Evolutionary conservation across 2,888 invertebrate species (phyloP), one percentile per base, ranked within the genome.

Genomic region (Tromatobia lineatoria): DNA sequence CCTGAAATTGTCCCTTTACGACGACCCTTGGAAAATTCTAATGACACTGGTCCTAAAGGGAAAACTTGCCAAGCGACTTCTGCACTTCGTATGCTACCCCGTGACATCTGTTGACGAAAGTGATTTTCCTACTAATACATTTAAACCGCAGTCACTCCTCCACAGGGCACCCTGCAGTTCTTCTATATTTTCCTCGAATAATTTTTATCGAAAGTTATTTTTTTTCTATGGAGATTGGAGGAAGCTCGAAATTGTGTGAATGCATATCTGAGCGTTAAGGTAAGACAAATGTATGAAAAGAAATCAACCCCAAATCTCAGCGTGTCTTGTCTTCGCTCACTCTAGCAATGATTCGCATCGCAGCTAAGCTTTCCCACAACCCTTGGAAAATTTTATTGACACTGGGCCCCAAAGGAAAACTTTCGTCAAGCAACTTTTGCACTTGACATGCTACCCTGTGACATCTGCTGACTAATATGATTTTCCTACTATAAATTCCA

Each of bases 221-320:
- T 7, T 34, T 34, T 34, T 7, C n/a, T 34, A 34, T 52, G n/a
- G 47, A 15, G 11, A 52, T 61, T 50, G 66, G 84, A 85, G 83
- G 45, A 74, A 7, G 11, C 59, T n/a, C n/a, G n/a, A n/a, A n/a
- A n/a, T n/a, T n/a, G n/a, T n/a, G n/a, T n/a, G n/a, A n/a, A 2
- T 13, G n/a, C 57, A 34, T 0, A 15, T 29, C 15, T 15, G 59
- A 6, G 59, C 10, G 0, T 29, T n/a, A 59, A 59, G 15, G n/a
- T 34, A n/a, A 29, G 29, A n/a, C n/a, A 57, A 11, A 57, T 7
- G 25, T 8, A 23, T 23, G 20, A 20, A 54, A 54, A 23, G 23
- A 54, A 23, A 23, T n/a, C 7, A 2, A 54, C 23, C 54, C 1
- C 23, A 23, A 23, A 18, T n/a, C 6, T 0, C 20, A 6, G 20